Evolutionary conservation across 2,113 vertebrate species (phyloP), one percentile per base, ranked within the genome.

Genomic region (Scytalopus superciliaris): DNA sequence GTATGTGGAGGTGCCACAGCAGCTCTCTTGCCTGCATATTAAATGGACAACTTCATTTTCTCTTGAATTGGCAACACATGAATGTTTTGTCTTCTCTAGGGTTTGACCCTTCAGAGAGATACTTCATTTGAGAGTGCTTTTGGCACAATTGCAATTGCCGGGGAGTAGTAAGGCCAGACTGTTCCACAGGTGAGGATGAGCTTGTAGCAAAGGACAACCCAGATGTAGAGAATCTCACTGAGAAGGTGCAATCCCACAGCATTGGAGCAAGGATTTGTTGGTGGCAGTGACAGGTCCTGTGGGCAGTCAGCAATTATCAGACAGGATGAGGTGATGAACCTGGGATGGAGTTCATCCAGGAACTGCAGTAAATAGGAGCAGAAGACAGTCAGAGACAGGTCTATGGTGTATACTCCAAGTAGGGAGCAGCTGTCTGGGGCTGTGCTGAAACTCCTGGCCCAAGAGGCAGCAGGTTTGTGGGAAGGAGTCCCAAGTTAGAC

Each of bases 1-100:
- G 60, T 88, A 84, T 66, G 37, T 91, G 68, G 31, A 90, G 67
- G 78, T 96, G 91, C 90, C 82, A 83, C 74, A 79, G 67, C 28
- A 74, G 33, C 93, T 84, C 70, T 90, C 24, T 84, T 87, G 49
- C 49, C 63, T 91, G 62, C 49, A 91, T 93, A 83, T 70, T 94
- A 80, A 94, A 92, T 81, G 67, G 47, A 57, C 55, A 88, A 80
- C 67, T 95, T 91, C 7, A 91, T 96, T 96, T 92, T 78, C 87
- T 92, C 87, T 88, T 85, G 42, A 94, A 66, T 1, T 87, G 53
- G 66, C 87, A 93, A 57, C 19, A 55, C 9, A 72, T 56, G 55
- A 9, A 6, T 2, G 4, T 74, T 49, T 86, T 95, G 87, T 70
- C 31, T 91, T 87, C 72, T 82, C 9, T 31, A 22, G 23, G 10